Base-by-base conservation (phyloP, 1,140 invertebrate species). In the Eubasilissa regina region DNA sequence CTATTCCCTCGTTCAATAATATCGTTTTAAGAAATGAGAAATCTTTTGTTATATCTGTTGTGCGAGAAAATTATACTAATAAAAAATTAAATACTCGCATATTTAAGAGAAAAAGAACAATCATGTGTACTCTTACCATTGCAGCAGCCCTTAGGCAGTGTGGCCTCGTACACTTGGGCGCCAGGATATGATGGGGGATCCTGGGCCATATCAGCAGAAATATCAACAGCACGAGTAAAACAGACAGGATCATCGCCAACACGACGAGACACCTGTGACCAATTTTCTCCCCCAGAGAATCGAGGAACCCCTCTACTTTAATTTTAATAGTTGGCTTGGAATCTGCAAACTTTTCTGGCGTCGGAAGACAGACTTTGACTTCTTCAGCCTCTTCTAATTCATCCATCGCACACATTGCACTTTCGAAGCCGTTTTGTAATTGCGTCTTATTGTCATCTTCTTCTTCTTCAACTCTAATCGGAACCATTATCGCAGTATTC, bases 91-190 rank as follows among this genome's bases (percentile, higher is more conserved):
- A n/a, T n/a, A n/a, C n/a, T n/a, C n/a, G n/a, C n/a, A n/a, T n/a
- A n/a, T n/a, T n/a, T n/a, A n/a, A n/a, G n/a, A n/a, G n/a, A n/a
- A n/a, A n/a, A n/a, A n/a, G n/a, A n/a, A n/a, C n/a, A n/a, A n/a
- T n/a, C n/a, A n/a, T n/a, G n/a, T n/a, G n/a, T n/a, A n/a, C n/a
- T n/a, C 25, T 75, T 60, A 75, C 73, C 73, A 19, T 60, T 12
- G 73, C 73, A 3, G 73, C 73, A 10, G 56, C 73, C 60, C 73
- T 15, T 15, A 75, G 17, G 44, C 73, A 75, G 4, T 58, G 73
- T 11, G 73, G 73, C 13, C 35, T 58, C 9, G 21, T 75, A 12
- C 73, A 75, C 19, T 43, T 48, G 10, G 73, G 15, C 15, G 73
- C 73, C 44, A 60, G 53, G 12, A 13, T 7, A 13, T 75, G 56